These are phyloP conservation scores for Syndactyla subalaris DNA, from an alignment of 2,797 vertebrate species.

Conservation along the genomic window DNA sequence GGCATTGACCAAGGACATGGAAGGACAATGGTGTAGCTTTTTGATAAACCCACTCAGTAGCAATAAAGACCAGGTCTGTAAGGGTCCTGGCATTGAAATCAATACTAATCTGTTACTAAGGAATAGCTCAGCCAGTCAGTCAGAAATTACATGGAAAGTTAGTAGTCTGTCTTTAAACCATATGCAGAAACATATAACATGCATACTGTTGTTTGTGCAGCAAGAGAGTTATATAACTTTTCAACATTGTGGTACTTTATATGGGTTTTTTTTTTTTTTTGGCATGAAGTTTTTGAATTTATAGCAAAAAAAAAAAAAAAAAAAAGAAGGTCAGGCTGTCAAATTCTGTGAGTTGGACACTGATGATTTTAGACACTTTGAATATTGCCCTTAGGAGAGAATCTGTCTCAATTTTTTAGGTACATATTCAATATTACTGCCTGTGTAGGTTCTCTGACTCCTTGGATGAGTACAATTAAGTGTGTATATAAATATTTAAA, in stretches of 20 bases:
- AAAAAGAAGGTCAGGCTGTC: not conserved
- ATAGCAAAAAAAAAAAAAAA: not conserved
- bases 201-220: not conserved
- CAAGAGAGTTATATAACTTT: not conserved
- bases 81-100: not conserved
- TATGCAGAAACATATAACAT: not conserved
- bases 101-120: not conserved
- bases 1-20: not conserved
- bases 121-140: not conserved
- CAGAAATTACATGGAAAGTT: not conserved
- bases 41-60: not conserved
- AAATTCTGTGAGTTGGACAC: not conserved
- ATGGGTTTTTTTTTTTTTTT: not conserved
- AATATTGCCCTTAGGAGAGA: not conserved
- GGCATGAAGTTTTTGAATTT: not conserved
- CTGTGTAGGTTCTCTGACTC: not conserved
- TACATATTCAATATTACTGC: not conserved
- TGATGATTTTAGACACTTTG: not conserved
- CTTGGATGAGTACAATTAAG: not conserved
- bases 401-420: not conserved
- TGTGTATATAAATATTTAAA: not conserved
- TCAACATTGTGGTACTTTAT: not conserved
- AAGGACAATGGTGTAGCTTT: not conserved
- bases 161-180: not conserved
- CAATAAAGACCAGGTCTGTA: not conserved